A percentile compares a stretch with the other conserved stretches of the same genome.
phyloP scores from a whole-genome alignment of 2,113 vertebrate species.

The Malurus elegans region DNA sequence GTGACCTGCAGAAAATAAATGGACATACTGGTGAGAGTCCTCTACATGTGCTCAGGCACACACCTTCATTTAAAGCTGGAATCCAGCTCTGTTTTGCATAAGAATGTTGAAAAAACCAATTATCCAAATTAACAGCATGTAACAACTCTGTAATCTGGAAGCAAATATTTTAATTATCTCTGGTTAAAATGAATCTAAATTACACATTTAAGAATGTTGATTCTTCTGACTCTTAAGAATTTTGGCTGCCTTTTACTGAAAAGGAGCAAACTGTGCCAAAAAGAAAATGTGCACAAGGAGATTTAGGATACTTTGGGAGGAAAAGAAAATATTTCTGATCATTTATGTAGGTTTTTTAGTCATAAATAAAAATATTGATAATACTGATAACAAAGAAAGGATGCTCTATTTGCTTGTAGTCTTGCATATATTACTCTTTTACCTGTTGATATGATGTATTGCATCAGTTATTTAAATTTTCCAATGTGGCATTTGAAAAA shows the following conservation, averaged over 20 bases:
- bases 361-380: not conserved
- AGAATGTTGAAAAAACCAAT: not conserved
- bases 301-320: not conserved
- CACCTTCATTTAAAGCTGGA: constrained; percentile 13
- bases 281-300: not conserved
- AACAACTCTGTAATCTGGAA: constrained; percentile 30
- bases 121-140: not conserved
- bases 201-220: not conserved
- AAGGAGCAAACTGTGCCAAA: not conserved
- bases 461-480: not conserved
- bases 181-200: constrained; percentile 8
- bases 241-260: not conserved
- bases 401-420: not conserved
- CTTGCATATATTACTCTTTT: not conserved
- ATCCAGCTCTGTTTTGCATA: constrained; percentile 27
- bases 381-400: not conserved
- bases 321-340: not conserved
- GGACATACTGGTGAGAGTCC: not conserved
- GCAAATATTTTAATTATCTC: constrained; percentile 34
- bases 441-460: not conserved
- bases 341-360: not conserved
- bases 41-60: not conserved
- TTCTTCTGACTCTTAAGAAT: not conserved
- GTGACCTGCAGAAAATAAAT: not conserved
- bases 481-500: not conserved